Percentiles rank a stretch among this genome's conserved stretches.
Evolutionary conservation across 2,113 vertebrate genomes (phyloP).

Genomic region (Colinus virginianus): DNA sequence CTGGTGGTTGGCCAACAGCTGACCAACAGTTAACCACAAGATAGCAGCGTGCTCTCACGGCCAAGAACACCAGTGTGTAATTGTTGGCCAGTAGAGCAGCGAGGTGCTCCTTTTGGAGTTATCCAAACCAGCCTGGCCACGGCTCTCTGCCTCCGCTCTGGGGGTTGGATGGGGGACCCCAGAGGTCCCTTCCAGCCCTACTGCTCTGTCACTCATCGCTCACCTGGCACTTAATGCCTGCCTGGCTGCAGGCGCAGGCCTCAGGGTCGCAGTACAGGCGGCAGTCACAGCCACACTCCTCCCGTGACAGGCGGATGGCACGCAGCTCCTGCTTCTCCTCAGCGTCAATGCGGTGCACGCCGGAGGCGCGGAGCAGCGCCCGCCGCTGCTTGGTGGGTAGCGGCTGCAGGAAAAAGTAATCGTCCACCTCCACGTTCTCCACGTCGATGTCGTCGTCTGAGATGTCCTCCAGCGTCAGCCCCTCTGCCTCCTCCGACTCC

Average conservation of each 20-base stretch:
- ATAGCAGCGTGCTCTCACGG: no score
- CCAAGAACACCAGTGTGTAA: no score
- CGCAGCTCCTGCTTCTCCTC: slow-evolving; percentile 94
- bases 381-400: slow-evolving; percentile 94
- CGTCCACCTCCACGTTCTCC: slow-evolving; percentile 94
- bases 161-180: no score
- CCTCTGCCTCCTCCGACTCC: slow-evolving; percentile 90
- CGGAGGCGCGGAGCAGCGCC: slow-evolving; percentile 90
- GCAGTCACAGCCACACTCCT: slow-evolving; percentile 97
- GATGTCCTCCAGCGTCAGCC: slow-evolving; percentile 92
- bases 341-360: slow-evolving; percentile 92
- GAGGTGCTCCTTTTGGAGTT: no score
- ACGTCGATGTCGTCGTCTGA: slow-evolving; percentile 95
- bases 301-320: slow-evolving; percentile 92
- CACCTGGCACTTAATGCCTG: slow-evolving; percentile 97
- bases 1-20: no score
- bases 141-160: no score
- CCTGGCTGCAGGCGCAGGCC: slow-evolving; percentile 95
- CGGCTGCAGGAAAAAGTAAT: slow-evolving; percentile 97
- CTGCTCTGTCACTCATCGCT: neutral
- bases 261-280: slow-evolving; percentile 96
- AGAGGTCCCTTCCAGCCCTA: no score
- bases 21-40: no score
- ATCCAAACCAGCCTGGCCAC: no score
- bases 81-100: no score